These are phyloP conservation scores for Heliornis fulica DNA, from an alignment of 2,113 vertebrate species.

Conservation along the genomic window DNA sequence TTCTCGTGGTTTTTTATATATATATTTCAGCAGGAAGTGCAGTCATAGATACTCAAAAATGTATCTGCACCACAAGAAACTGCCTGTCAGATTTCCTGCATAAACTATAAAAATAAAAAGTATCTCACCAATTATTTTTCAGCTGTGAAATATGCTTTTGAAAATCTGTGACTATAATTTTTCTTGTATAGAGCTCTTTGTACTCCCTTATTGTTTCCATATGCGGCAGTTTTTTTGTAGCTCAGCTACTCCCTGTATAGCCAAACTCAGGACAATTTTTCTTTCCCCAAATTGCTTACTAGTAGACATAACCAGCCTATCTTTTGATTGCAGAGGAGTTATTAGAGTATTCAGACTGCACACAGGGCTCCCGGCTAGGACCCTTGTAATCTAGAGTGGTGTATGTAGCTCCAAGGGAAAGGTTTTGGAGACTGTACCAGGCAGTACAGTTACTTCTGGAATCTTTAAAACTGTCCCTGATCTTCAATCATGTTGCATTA, in stretches of 20 bases:
- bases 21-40: background rate
- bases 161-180: slow-evolving; percentile 30
- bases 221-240: background rate
- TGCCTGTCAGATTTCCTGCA: background rate
- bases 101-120: background rate
- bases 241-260: background rate
- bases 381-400: background rate
- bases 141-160: slow-evolving; percentile 11
- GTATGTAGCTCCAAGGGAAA: background rate
- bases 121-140: slow-evolving; percentile 31
- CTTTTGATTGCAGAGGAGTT: background rate
- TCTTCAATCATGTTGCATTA: background rate
- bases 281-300: background rate
- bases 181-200: slow-evolving; percentile 22
- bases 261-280: background rate
- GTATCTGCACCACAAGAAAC: background rate
- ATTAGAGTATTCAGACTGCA: background rate
- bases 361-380: background rate
- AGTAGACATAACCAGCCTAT: background rate
- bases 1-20: background rate
- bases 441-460: background rate
- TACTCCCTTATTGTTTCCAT: slow-evolving; percentile 50
- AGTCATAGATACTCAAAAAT: background rate
- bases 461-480: background rate
- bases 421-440: background rate